Conservation (phyloP, 2,888 invertebrate species). For the Nephrotoma guestfalica region DNA sequence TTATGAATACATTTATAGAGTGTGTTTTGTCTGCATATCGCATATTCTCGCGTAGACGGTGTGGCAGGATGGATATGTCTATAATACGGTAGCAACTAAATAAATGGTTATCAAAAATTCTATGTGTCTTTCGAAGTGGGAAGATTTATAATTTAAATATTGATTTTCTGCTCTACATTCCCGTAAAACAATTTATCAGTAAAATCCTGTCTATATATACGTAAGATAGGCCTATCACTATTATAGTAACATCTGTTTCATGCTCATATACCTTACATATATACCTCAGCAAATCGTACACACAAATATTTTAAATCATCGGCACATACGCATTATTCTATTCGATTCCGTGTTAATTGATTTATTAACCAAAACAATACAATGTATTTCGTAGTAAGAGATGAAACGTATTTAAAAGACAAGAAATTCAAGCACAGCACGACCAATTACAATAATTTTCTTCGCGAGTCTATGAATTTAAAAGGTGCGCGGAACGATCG, state of each 20-base stretch:
- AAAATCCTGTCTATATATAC: neutral
- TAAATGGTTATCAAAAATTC: neutral
- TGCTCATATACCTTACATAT: neutral
- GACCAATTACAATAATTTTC: neutral
- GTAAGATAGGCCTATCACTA: neutral
- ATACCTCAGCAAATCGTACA: neutral
- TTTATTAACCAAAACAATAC: neutral
- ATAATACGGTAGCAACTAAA: neutral
- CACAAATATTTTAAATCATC: neutral
- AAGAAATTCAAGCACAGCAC: neutral
- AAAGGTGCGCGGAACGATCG: neutral
- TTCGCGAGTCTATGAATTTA: neutral
- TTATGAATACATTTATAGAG: neutral
- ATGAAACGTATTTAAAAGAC: neutral
- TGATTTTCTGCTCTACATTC: neutral
- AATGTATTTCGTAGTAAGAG: neutral
- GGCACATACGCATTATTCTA: neutral
- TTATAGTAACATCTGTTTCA: neutral
- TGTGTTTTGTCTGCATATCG: neutral
- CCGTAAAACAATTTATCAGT: neutral
- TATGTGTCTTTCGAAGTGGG: neutral
- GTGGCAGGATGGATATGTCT: neutral
- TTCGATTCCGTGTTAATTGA: neutral
- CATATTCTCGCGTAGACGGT: neutral
- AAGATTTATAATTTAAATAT: neutral